These are phyloP conservation scores for Talpa occidentalis DNA, from an alignment of 2,113 vertebrate genomes.

Conservation along the genomic window DNA sequence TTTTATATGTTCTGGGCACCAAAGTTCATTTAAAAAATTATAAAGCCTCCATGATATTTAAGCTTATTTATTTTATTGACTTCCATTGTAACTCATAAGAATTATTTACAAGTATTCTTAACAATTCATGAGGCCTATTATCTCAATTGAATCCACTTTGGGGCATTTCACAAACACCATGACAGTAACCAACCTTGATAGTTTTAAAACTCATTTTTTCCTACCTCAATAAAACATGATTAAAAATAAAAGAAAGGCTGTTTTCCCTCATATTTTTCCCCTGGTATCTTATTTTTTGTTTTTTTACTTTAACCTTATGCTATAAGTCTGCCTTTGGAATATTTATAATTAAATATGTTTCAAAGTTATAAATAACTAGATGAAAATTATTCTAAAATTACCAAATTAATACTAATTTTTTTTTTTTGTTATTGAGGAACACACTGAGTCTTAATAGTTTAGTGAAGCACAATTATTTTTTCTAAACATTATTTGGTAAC, in stretches of 20 bases:
- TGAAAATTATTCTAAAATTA: constrained; percentile 12
- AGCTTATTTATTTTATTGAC: not conserved
- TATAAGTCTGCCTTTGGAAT: not conserved
- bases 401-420: not conserved
- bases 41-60: not conserved
- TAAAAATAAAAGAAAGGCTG: too few species aligned
- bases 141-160: not conserved
- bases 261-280: not conserved
- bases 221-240: too few species aligned
- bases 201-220: not conserved
- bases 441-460: not conserved
- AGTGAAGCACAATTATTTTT: not conserved
- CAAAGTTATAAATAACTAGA: not conserved
- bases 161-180: not conserved
- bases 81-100: not conserved
- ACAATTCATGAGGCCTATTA: not conserved
- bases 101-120: not conserved
- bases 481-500: not conserved
- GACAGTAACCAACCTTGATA: not conserved
- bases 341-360: not conserved
- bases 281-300: not conserved
- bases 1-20: not conserved
- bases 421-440: not conserved
- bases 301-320: not conserved
- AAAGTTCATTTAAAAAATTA: not conserved